Base-by-base conservation (phyloP, 2,113 vertebrate species). In the Tringa solitaria region DNA sequence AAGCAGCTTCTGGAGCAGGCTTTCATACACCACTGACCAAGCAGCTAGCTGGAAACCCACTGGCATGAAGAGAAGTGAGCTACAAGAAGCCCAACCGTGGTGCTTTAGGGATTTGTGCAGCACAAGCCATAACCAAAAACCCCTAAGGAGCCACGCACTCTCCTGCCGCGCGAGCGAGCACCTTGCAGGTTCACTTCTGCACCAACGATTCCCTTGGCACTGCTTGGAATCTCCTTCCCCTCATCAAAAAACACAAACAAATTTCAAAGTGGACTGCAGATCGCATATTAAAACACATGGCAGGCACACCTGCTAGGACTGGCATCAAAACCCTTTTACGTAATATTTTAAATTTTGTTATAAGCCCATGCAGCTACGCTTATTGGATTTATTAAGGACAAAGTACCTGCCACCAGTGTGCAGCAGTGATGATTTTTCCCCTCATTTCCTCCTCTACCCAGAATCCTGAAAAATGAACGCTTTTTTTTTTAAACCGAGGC, bases 331-430 rank as follows among this genome's bases (percentile, higher is more conserved):
- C 63, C n/a, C 16, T 67, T 8, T 41, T 61, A 35, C 26, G 59
- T 78, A 54, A 27, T 76, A 53, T 76, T 56, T 72, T 82, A 9
- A 80, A 11, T 41, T 83, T 80, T 70, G 54, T 41, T 68, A 51
- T 37, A 80, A 90, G 2, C 14, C 28, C 24, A 33, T 12, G 12
- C 22, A 80, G 35, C 45, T 64, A 8, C 17, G 16, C 20, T 72
- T 81, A n/a, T 43, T 35, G 33, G 21, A 19, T 4, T 82, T 67
- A 59, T 23, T 60, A 51, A 77, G 56, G 21, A 14, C 51, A 59
- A 89, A 91, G n/a, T 4, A 54, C 24, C 1, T 4, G 14, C 6
- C 54, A 18, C 5, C 16, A 39, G 6, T 8, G 9, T 0, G 0
- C 20, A 64, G 43, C 33, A 89, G 6, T 2, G 8, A 24, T 22